Base-by-base conservation (phyloP, 2,888 invertebrate species). In the Lasioglossum calceatum region DNA sequence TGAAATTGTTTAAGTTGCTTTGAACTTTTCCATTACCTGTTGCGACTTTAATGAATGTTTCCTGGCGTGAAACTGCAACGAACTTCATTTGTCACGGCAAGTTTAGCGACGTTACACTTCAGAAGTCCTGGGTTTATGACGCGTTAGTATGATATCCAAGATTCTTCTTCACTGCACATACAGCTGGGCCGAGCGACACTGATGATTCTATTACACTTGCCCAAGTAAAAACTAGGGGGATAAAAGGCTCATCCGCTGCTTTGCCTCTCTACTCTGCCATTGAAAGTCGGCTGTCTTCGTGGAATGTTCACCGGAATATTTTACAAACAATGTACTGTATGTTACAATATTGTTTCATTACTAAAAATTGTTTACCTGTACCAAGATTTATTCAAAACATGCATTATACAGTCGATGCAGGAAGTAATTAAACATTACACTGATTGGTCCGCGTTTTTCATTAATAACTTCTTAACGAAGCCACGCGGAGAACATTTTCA, bases 71-170 rank as follows among this genome's bases (percentile, higher is more conserved):
- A 7, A 19, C 32, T 67, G 32, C 67, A 19, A 36, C 36, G 19
- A 67, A n/a, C 27, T 32, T 67, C 19, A 36, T 67, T 67, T 36
- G 67, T 36, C 19, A 8, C 67, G 36, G 14, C 7, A 67, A 14
- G 14, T 67, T 32, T 36, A 67, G 67, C 36, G 36, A 67, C 67
- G 19, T 67, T 67, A 19, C 16, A 19, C 67, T 67, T 67, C 67
- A 36, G 67, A 36, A 67, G 10, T 64, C 32, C 61, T 12, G 14
- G 27, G 61, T 64, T 64, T 64, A 27, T 64, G 61, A 32, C 32
- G 61, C 61, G 61, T 64, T 64, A 64, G 61, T 64, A 61, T 27
- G 27, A 61, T 61, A 61, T 27, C 61, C 61, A 61, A 61, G 61
- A 61, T 61, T 61, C 61, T 61, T 27, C 61, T 32, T 32, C 32